Evolutionary conservation across 2,113 vertebrate genomes (phyloP).

Genomic region (Phalacrocorax pelagicus): DNA sequence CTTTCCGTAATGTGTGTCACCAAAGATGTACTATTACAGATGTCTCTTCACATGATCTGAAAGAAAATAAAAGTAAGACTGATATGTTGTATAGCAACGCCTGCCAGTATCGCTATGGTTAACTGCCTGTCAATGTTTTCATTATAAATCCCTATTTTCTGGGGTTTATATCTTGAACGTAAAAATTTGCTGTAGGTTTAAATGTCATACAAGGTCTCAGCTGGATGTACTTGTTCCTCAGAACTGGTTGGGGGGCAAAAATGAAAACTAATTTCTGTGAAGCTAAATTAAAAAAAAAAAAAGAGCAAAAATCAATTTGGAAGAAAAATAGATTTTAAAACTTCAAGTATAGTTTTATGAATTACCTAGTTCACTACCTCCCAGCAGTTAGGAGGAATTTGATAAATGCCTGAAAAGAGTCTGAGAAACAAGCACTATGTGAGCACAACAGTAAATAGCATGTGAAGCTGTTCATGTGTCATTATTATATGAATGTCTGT

Average conservation of each 20-base stretch:
- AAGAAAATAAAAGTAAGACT: constrained; percentile 39
- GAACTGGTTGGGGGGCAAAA: neutral
- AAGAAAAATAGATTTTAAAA: neutral
- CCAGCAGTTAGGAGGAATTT: neutral
- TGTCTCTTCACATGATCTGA: neutral
- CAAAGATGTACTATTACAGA: constrained; percentile 2
- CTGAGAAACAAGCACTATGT: neutral
- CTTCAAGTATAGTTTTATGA: neutral
- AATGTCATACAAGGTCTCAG: neutral
- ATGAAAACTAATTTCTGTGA: neutral
- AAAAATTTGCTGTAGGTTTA: constrained; percentile 20
- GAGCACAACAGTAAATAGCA: neutral
- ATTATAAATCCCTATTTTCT: constrained; percentile 37
- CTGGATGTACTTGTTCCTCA: neutral
- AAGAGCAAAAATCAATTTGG: neutral
- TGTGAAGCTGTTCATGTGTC: neutral
- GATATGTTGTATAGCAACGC: neutral
- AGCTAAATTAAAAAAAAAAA: neutral
- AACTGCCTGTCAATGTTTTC: constrained; percentile 15
- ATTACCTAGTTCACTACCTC: neutral
- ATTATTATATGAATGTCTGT: neutral
- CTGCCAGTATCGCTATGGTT: neutral
- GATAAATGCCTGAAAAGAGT: neutral
- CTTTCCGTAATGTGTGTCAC: neutral
- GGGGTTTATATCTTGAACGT: neutral